Evolutionary conservation across 2,113 vertebrate species (phyloP), one percentile per base, ranked within the genome.

Genomic region (Scomber japonicus): DNA sequence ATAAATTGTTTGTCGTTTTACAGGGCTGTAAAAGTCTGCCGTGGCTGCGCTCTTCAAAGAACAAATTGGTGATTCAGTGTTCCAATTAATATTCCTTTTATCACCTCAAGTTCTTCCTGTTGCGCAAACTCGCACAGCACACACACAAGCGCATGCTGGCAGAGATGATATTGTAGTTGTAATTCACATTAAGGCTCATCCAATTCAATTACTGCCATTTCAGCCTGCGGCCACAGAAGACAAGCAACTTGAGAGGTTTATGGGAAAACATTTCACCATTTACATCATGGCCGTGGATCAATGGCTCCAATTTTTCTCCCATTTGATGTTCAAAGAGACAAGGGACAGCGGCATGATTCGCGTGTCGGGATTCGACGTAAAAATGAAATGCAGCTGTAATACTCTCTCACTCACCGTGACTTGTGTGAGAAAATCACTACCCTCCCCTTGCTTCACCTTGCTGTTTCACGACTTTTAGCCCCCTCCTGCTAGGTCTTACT

Each of bases 171-270:
- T 91, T 92, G 84, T 66, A 45, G 93, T 57, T 85, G 89, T 93
- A 92, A 90, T 88, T 93, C 91, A 93, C 68, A 40, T 50, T 49
- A 74, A 80, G 86, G 49, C 87, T 90, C 82, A 50, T 89, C 87
- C 87, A 84, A 89, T 92, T 90, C 92, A 92, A 93, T 94, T 93
- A 93, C 75, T 0, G 61, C 74, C 61, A 67, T 74, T 84, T 80
- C 79, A 76, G 85, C 49, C 71, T 4, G 45, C 75, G 74, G 80
- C 49, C 79, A 65, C 83, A 48, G 86, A 83, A 54, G 65, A 76
- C 88, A 68, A 81, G 85, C 89, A 89, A 82, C 87, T 90, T 88
- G 81, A 78, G 75, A 69, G 88, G 78, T 93, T 95, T 94, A 93
- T 88, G 86, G 89, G 85, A 74, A 88, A 89, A 89, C 92, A 90